Percentiles rank a stretch among this genome's conserved stretches.
Conservation (phyloP, 2,797 vertebrate species). For the Myotis daubentonii region DNA sequence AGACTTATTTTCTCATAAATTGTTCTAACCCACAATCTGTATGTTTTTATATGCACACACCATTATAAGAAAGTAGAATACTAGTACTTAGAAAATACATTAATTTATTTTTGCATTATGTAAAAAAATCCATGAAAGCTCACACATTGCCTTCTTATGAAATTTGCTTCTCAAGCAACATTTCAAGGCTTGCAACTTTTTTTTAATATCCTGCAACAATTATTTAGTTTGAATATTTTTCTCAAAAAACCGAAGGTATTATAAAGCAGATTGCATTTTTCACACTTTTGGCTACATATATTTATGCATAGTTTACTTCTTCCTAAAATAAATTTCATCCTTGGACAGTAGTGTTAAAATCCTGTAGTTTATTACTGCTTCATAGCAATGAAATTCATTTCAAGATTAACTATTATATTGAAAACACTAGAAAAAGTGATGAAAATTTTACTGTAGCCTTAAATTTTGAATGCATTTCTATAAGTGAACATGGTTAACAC, state of each 20-base stretch:
- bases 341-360: slow-evolving; percentile 65
- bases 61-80: not conserved
- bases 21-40: slow-evolving; percentile 31
- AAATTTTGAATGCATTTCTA: slow-evolving; percentile 73
- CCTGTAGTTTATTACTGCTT: not conserved
- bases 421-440: slow-evolving; percentile 68
- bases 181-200: slow-evolving; percentile 46
- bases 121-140: slow-evolving; percentile 40
- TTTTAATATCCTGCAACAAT: not conserved
- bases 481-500: slow-evolving; percentile 8
- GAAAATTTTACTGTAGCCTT: slow-evolving; percentile 69
- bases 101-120: slow-evolving; percentile 45
- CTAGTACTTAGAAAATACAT: not conserved
- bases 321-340: slow-evolving; percentile 53
- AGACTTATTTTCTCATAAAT: slow-evolving; percentile 40
- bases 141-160: slow-evolving; percentile 2
- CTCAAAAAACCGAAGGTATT: slow-evolving; percentile 66
- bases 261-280: slow-evolving; percentile 67
- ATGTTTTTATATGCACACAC: not conserved
- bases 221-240: slow-evolving; percentile 66
- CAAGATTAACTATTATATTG: slow-evolving; percentile 69
- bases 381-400: slow-evolving; percentile 63
- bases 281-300: slow-evolving; percentile 68
- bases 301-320: slow-evolving; percentile 59
- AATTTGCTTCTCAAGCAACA: slow-evolving; percentile 61